A percentile compares a stretch with the other conserved stretches of the same genome.
These are phyloP conservation scores for Sebastes hubbsi DNA, from an alignment of 2,797 vertebrate species.

Conservation along the genomic window DNA sequence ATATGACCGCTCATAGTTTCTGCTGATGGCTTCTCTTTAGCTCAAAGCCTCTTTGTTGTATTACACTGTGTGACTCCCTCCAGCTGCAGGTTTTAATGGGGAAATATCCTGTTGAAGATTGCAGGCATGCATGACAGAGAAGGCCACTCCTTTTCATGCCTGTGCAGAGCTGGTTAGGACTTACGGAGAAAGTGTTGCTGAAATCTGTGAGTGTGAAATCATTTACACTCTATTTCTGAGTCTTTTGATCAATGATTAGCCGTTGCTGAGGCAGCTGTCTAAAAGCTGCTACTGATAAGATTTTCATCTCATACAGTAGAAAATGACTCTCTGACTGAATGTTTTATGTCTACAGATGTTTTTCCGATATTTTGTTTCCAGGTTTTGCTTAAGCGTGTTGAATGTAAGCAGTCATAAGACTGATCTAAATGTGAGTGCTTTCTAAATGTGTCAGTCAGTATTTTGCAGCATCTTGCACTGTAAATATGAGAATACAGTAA, in stretches of 20 bases:
- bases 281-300: slow-evolving; percentile 44
- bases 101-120: slow-evolving; percentile 48
- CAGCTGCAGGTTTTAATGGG: slow-evolving; percentile 52
- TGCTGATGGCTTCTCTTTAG: slow-evolving; percentile 8
- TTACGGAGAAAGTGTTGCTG: slow-evolving; percentile 7
- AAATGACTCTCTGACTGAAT: slow-evolving; percentile 36
- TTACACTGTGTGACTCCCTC: slow-evolving; percentile 30
- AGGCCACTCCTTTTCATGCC: slow-evolving; percentile 30
- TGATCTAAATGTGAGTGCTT: slow-evolving; percentile 32
- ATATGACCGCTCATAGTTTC: slow-evolving; percentile 14
- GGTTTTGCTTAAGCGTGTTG: background rate
- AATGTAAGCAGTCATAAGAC: slow-evolving; percentile 25
- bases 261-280: slow-evolving; percentile 13
- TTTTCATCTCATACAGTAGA: slow-evolving; percentile 23
- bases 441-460: slow-evolving; percentile 32
- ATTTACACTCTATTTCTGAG: background rate
- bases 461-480: slow-evolving; percentile 49
- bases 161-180: slow-evolving; percentile 22
- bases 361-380: slow-evolving; percentile 11
- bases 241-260: slow-evolving; percentile 35
- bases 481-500: slow-evolving; percentile 55
- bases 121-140: slow-evolving; percentile 53
- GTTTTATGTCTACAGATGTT: background rate
- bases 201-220: slow-evolving; percentile 38
- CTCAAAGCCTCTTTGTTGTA: slow-evolving; percentile 48